Conservation (phyloP, 2,797 vertebrate species). For the Micromesistius poutassou region DNA sequence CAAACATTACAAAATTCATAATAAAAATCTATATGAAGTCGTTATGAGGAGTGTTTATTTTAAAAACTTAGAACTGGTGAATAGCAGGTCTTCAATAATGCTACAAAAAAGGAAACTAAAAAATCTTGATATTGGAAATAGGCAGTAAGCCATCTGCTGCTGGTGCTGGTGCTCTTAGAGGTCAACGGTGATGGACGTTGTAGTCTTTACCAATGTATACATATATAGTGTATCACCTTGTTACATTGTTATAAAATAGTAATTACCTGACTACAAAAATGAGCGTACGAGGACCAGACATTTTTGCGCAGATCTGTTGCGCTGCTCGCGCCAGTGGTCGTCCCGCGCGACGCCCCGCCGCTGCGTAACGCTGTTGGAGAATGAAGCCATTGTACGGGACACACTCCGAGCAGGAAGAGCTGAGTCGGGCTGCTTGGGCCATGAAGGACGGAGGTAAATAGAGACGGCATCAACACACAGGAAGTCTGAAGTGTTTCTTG, state of each 20-base stretch:
- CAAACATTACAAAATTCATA: conserved; percentile 78
- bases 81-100: neutral
- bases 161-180: neutral
- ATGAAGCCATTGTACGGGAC: neutral
- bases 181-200: neutral
- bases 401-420: neutral
- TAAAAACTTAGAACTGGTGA: neutral
- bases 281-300: neutral
- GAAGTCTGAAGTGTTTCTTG: conserved; percentile 3
- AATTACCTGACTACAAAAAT: no score
- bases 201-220: neutral
- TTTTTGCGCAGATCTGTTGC: neutral
- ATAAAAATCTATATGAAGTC: conserved; percentile 80
- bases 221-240: neutral
- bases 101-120: neutral
- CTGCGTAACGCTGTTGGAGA: neutral
- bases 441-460: conserved; percentile 69
- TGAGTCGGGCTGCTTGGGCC: conserved; percentile 57
- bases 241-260: neutral
- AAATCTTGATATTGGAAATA: neutral
- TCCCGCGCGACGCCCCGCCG: neutral
- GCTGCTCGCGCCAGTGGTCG: neutral
- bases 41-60: conserved; percentile 46
- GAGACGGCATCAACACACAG: conserved; percentile 25
- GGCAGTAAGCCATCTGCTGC: neutral